Percentiles rank a stretch among this genome's conserved stretches.
phyloP scores from a whole-genome alignment of 2,888 invertebrate genomes.

The Chirona hameri region DNA sequence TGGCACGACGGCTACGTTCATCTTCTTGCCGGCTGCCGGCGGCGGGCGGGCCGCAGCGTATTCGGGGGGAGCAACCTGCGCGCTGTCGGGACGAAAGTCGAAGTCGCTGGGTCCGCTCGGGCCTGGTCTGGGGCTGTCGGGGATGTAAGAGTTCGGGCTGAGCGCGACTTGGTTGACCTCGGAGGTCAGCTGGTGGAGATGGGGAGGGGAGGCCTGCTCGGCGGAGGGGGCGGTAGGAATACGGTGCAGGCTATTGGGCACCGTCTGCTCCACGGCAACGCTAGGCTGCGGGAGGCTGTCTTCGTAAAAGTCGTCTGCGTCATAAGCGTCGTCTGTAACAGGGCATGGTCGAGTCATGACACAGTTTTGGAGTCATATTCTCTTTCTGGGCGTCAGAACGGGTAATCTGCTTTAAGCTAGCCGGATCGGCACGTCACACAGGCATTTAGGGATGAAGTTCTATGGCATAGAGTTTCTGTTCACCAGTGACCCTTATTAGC shows the following conservation, averaged over 20 bases:
- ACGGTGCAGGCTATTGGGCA: background rate
- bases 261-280: background rate
- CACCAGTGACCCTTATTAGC: too few species aligned
- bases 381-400: too few species aligned
- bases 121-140: background rate
- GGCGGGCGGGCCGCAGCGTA: background rate
- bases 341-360: background rate
- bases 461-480: too few species aligned
- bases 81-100: too few species aligned
- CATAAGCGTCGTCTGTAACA: background rate
- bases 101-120: background rate
- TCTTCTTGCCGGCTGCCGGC: background rate
- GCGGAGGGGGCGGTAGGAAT: background rate
- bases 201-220: background rate
- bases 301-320: constrained; percentile 5
- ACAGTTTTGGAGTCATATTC: background rate
- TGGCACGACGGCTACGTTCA: constrained; percentile 1
- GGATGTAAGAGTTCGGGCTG: background rate
- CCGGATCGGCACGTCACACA: too few species aligned
- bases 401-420: too few species aligned
- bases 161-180: background rate
- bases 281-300: background rate
- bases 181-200: background rate
- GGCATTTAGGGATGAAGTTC: too few species aligned
- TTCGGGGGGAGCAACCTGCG: background rate